Conservation (phyloP, 2,888 invertebrate species). For the Archaeoteleia sp. region DNA sequence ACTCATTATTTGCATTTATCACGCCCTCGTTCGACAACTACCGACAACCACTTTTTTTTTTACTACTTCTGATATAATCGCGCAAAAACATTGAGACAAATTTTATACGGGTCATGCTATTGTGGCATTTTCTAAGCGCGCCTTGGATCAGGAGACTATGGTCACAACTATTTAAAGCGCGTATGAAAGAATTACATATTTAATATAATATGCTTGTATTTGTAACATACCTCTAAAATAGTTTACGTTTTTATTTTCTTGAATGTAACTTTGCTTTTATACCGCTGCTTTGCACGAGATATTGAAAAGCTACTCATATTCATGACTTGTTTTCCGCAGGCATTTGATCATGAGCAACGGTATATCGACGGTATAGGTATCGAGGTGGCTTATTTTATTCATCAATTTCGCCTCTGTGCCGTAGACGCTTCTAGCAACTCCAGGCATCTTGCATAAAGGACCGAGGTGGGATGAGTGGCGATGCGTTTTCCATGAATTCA, state of each 20-base stretch:
- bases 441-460: constrained; percentile 10
- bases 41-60: too few relatives aligned
- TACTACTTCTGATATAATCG: too few relatives aligned
- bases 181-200: too few relatives aligned
- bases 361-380: constrained; percentile 9
- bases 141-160: too few relatives aligned
- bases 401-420: constrained; percentile 10
- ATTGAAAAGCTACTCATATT: constrained; percentile 9
- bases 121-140: too few relatives aligned
- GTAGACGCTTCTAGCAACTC: constrained; percentile 5
- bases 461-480: not conserved
- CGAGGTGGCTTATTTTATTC: constrained; percentile 20
- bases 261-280: too few relatives aligned
- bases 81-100: too few relatives aligned
- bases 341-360: constrained; percentile 13
- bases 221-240: too few relatives aligned
- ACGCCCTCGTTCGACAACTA: constrained; percentile 16
- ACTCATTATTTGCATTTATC: constrained; percentile 71
- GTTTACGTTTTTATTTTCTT: too few relatives aligned
- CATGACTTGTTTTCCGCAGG: constrained; percentile 4
- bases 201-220: too few relatives aligned
- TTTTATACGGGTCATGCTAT: too few relatives aligned
- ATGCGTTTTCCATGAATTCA: constrained; percentile 6
- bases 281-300: not conserved
- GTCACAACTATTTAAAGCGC: too few relatives aligned